phyloP scores from a whole-genome alignment of 2,113 vertebrate genomes.

The Lonchura striata region DNA sequence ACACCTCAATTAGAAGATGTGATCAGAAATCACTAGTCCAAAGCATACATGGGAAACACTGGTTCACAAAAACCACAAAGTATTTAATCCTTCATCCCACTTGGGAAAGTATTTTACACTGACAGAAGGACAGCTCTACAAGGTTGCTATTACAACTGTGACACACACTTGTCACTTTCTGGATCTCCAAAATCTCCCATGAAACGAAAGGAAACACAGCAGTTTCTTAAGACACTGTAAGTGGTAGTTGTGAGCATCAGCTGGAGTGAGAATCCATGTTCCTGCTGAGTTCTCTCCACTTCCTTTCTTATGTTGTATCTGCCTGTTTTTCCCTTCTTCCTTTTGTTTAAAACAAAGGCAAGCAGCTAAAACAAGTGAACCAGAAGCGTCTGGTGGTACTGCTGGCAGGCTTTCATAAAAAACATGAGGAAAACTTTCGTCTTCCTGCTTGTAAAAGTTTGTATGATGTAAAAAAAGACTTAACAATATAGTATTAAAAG shows the following conservation, averaged over 20 bases:
- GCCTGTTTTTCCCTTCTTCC: neutral
- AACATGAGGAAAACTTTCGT: neutral
- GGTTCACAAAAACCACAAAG: neutral
- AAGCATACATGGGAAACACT: accelerated
- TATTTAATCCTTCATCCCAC: neutral
- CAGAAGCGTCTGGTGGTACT: neutral
- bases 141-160: neutral
- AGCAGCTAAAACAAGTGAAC: neutral
- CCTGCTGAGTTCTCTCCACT: neutral
- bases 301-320: neutral
- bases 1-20: neutral
- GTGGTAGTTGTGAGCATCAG: neutral
- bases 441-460: neutral
- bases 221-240: neutral
- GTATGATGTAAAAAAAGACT: neutral
- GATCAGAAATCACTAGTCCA: neutral
- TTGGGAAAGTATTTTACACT: neutral
- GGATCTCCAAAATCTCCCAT: neutral
- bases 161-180: neutral
- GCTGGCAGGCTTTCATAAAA: neutral
- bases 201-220: neutral
- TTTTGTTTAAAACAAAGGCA: neutral
- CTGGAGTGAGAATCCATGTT: neutral
- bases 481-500: neutral
- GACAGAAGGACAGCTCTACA: neutral